These are phyloP conservation scores for Venusia cambrica DNA, from an alignment of 2,888 invertebrate genomes.

Conservation along the genomic window DNA sequence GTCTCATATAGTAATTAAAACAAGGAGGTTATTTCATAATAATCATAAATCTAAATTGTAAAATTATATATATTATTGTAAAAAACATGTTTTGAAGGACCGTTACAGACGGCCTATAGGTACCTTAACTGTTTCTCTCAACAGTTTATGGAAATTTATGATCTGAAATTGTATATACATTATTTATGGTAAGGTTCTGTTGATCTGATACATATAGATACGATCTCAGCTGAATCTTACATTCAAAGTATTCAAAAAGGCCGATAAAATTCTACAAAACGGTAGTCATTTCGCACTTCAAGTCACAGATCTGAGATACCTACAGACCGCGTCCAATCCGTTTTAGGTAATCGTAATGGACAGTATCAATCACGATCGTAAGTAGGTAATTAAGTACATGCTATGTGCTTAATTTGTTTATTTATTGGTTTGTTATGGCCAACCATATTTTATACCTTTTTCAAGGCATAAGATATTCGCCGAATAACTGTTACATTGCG, in stretches of 20 bases:
- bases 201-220: slow-evolving; percentile 7
- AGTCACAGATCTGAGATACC: slow-evolving; percentile 11
- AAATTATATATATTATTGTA: too few species aligned
- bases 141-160: too few species aligned
- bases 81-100: too few species aligned
- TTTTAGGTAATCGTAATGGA: slow-evolving; percentile 13
- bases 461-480: too few species aligned
- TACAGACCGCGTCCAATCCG: slow-evolving; percentile 7
- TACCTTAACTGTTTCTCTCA: too few species aligned
- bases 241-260: slow-evolving; percentile 13
- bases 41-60: too few species aligned
- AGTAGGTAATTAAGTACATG: slow-evolving; percentile 12
- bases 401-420: slow-evolving; percentile 18
- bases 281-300: slow-evolving; percentile 22
- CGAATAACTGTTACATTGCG: too few species aligned
- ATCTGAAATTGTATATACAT: too few species aligned
- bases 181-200: too few species aligned
- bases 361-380: slow-evolving; percentile 15
- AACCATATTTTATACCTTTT: neutral
- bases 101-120: too few species aligned
- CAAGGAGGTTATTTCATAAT: too few species aligned
- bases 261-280: slow-evolving; percentile 19
- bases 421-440: slow-evolving; percentile 14
- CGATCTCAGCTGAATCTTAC: slow-evolving; percentile 9
- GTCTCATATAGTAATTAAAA: too few species aligned